phyloP scores from a whole-genome alignment of 2,113 vertebrate species.

The Oceanodroma tethys region DNA sequence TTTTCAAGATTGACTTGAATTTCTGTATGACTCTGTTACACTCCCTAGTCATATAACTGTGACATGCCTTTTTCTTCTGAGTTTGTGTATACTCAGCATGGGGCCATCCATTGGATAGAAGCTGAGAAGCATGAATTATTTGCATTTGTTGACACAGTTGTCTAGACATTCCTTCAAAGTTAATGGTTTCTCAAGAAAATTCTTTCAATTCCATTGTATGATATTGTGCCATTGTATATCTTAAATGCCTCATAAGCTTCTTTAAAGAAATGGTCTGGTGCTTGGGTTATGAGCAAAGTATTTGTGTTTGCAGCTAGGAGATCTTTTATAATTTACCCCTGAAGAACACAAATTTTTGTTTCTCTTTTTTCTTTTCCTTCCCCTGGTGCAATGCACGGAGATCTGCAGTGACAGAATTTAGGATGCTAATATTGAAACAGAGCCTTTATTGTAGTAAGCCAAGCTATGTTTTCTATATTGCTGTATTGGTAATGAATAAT shows the following conservation, averaged over 20 bases:
- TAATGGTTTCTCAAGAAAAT: constrained; percentile 68
- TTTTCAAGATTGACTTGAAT: constrained; percentile 60
- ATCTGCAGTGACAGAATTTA: constrained; percentile 2
- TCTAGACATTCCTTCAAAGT: constrained; percentile 76
- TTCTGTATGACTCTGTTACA: constrained; percentile 57
- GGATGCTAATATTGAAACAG: constrained; percentile 25
- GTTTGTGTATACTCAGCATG: constrained; percentile 74
- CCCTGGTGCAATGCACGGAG: background rate
- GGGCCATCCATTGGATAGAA: constrained; percentile 65
- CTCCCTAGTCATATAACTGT: constrained; percentile 61
- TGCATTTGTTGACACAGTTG: constrained; percentile 73
- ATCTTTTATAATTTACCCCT: constrained; percentile 25
- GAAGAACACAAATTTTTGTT: background rate
- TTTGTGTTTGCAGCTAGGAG: constrained; percentile 43
- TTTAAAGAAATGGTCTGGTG: constrained; percentile 69
- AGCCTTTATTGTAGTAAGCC: constrained; percentile 1
- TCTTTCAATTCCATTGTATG: constrained; percentile 67
- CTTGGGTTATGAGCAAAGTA: constrained; percentile 57
- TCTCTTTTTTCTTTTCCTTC: background rate
- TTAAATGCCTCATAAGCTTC: constrained; percentile 69
- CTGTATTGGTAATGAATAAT: background rate
- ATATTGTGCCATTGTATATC: constrained; percentile 61
- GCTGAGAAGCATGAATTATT: constrained; percentile 69
- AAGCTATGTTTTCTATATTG: background rate
- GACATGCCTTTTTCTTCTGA: constrained; percentile 72